phyloP scores from a whole-genome alignment of 2,888 invertebrate genomes.

The Bibio marci region DNA sequence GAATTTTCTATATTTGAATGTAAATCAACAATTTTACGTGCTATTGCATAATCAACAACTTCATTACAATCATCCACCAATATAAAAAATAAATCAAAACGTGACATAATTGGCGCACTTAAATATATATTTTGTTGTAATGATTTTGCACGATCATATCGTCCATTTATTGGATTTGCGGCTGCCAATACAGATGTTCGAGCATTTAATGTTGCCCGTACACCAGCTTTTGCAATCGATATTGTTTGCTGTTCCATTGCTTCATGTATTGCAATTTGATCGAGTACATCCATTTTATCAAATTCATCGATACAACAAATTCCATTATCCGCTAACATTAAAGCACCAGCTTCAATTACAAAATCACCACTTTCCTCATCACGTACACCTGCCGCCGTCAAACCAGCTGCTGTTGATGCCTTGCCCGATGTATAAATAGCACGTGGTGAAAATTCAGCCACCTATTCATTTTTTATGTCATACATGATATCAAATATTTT shows the following conservation, averaged over 20 bases:
- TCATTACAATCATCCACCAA: constrained; percentile 93
- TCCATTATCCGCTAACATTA: constrained; percentile 98
- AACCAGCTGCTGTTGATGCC: constrained; percentile 92
- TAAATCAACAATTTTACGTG: constrained; percentile 84
- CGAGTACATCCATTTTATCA: constrained; percentile 95
- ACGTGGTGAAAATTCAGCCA: constrained; percentile 83
- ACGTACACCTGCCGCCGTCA: constrained; percentile 92
- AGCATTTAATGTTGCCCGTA: constrained; percentile 93
- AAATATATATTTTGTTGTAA: constrained; percentile 87
- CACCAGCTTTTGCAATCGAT: constrained; percentile 94
- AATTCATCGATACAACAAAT: constrained; percentile 99
- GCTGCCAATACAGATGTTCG: constrained; percentile 95
- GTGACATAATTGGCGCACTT: constrained; percentile 95
- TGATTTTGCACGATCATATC: constrained; percentile 87
- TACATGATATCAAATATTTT: too few relatives aligned
- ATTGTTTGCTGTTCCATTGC: constrained; percentile 99
- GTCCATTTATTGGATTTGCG: constrained; percentile 93
- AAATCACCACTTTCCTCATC: constrained; percentile 98
- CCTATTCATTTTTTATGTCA: too few relatives aligned
- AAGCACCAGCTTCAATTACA: constrained; percentile 98
- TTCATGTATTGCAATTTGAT: constrained; percentile 99
- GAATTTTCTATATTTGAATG: constrained; percentile 72
- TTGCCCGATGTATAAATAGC: constrained; percentile 98
- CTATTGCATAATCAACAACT: constrained; percentile 92
- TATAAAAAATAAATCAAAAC: constrained; percentile 97